These are phyloP conservation scores for Tachystola acroxantha DNA, from an alignment of 2,888 invertebrate species.

Conservation along the genomic window DNA sequence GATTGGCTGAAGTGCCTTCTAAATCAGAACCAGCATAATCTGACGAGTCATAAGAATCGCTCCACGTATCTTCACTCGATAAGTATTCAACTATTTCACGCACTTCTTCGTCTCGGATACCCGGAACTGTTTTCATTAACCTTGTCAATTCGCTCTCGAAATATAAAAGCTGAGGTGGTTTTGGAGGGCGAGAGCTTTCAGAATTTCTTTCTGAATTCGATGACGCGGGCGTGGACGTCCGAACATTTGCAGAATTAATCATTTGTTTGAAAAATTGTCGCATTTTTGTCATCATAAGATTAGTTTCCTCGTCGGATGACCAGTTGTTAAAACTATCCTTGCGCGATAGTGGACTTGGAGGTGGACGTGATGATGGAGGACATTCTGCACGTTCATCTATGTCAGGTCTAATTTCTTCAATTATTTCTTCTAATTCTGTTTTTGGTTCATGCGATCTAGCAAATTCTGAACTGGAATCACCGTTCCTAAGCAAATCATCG, in stretches of 20 bases:
- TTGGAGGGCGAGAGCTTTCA: slow-evolving; percentile 82
- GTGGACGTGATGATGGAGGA: slow-evolving; percentile 72
- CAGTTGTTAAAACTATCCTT: slow-evolving; percentile 96
- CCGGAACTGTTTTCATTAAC: slow-evolving; percentile 95
- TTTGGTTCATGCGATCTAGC: slow-evolving; percentile 72
- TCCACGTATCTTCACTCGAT: slow-evolving; percentile 95
- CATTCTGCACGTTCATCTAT: slow-evolving; percentile 66
- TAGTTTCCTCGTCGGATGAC: slow-evolving; percentile 96
- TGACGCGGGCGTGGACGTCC: slow-evolving; percentile 75
- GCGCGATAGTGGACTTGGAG: slow-evolving; percentile 81
- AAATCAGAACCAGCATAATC: slow-evolving; percentile 94
- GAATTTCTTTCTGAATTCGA: slow-evolving; percentile 73
- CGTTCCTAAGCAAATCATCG: slow-evolving; percentile 87
- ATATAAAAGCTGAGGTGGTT: slow-evolving; percentile 91
- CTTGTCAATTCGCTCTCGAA: slow-evolving; percentile 94
- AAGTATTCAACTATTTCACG: slow-evolving; percentile 94
- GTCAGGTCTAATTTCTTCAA: slow-evolving; percentile 78
- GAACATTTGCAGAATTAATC: slow-evolving; percentile 82
- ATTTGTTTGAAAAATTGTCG: slow-evolving; percentile 94
- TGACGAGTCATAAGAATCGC: slow-evolving; percentile 94
- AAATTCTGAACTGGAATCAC: slow-evolving; percentile 73
- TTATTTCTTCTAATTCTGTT: slow-evolving; percentile 77
- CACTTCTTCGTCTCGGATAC: slow-evolving; percentile 93
- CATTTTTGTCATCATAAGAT: slow-evolving; percentile 97
- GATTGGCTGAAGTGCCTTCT: slow-evolving; percentile 81